Evolutionary conservation across 2,113 vertebrate genomes (phyloP), one percentile per base, ranked within the genome.

Genomic region (Struthidea cinerea): DNA sequence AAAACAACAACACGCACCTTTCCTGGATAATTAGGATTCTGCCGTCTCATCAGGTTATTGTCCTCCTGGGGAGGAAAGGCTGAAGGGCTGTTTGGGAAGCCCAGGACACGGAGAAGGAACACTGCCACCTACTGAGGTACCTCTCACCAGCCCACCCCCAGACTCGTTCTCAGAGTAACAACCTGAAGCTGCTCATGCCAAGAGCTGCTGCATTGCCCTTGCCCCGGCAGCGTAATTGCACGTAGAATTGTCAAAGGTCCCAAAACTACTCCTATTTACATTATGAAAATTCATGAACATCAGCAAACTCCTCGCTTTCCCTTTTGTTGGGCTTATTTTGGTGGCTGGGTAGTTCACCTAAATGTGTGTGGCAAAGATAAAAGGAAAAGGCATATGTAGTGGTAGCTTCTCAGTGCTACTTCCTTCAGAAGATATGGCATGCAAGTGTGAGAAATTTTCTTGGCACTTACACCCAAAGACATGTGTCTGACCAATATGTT

Each of bases 401-500:
- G 71, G 57, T 68, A 87, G 56, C 2, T 3, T 37, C 60, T 75
- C 56, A 16, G 41, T 53, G 47, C 47, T 87, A 26, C 27, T 89
- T 78, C 53, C 80, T 82, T 89, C 71, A n/a, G 65, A 79, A 94
- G 93, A 90, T 55, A 39, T 0, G 1, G 63, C 16, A 10, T 55
- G 57, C 37, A 82, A 89, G 74, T n/a, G 63, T 49, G 53, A 65
- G 81, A 88, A 95, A 77, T 42, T 71, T 88, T 93, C 77, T 84
- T 95, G 94, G 89, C 89, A 17, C 49, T 81, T 52, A 79, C 22
- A n/a, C 59, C 49, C 50, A 20, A 90, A 93, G 88, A 79, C 84
- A 95, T 95, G 57, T 91, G 89, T 95, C 65, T 93, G 90, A 94
- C 65, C 64, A 90, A 69, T 67, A 87, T 92, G 85, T 77, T 95